Conservation (phyloP, 2,797 vertebrate species). For the Melanogrammus aeglefinus region DNA sequence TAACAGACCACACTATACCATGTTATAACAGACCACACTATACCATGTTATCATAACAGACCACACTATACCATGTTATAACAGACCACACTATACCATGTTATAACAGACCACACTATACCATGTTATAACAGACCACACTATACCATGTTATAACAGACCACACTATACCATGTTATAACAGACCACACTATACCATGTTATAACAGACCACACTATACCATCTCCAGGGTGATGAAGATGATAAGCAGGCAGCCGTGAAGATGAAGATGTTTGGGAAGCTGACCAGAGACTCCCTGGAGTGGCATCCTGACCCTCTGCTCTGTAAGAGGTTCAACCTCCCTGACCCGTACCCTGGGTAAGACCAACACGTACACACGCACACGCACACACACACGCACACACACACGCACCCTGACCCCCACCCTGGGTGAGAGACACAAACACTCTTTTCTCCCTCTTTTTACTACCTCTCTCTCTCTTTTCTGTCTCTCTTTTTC, state of each 20-base stretch:
- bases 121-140: background rate
- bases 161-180: background rate
- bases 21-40: background rate
- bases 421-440: slow-evolving; percentile 43
- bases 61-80: background rate
- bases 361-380: slow-evolving; percentile 36
- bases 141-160: background rate
- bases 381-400: background rate
- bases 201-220: background rate
- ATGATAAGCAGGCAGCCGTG: slow-evolving; percentile 84
- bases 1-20: too few relatives aligned
- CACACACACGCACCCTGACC: slow-evolving; percentile 2
- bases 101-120: too few relatives aligned
- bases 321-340: slow-evolving; percentile 94
- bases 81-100: too few relatives aligned
- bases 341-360: slow-evolving; percentile 89
- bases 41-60: background rate
- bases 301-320: slow-evolving; percentile 93
- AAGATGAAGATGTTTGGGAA: slow-evolving; percentile 96
- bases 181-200: background rate
- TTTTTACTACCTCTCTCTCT: background rate
- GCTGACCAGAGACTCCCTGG: slow-evolving; percentile 86
- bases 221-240: slow-evolving; percentile 72
- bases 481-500: too few relatives aligned
- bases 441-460: background rate